A percentile compares a stretch with the other conserved stretches of the same genome.
Evolutionary conservation across 2,888 invertebrate species (phyloP).

Genomic region (Drosophila phalerata): DNA sequence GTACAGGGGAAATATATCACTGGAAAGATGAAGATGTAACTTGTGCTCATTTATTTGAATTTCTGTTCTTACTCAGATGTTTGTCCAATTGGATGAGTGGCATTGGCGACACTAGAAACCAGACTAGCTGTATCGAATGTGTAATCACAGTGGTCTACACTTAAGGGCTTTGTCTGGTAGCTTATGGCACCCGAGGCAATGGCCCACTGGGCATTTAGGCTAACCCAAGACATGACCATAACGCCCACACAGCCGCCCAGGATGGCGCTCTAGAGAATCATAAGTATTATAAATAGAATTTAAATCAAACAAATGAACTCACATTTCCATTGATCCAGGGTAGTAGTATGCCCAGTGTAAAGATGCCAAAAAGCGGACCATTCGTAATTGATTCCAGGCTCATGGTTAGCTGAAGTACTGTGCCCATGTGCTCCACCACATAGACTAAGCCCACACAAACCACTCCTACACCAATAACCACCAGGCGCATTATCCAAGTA

Average conservation of each 20-base stretch:
- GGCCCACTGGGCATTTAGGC: slow-evolving; percentile 88
- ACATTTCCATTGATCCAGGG: slow-evolving; percentile 90
- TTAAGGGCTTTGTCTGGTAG: slow-evolving; percentile 89
- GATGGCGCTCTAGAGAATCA: slow-evolving; percentile 86
- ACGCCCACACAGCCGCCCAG: slow-evolving; percentile 88
- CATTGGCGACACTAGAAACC: slow-evolving; percentile 59
- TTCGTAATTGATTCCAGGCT: slow-evolving; percentile 90
- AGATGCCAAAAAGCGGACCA: slow-evolving; percentile 89
- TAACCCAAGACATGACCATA: slow-evolving; percentile 88
- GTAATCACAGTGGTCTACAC: slow-evolving; percentile 88
- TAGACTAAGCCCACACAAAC: slow-evolving; percentile 90
- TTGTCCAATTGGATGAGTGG: slow-evolving; percentile 43
- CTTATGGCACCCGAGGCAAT: slow-evolving; percentile 88
- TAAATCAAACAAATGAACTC: slow-evolving; percentile 51
- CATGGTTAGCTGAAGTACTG: slow-evolving; percentile 89
- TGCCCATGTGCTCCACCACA: slow-evolving; percentile 91
- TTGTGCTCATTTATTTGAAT: neutral
- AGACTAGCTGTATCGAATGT: slow-evolving; percentile 86
- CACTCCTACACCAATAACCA: slow-evolving; percentile 90
- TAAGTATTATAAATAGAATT: neutral
- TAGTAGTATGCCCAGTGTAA: slow-evolving; percentile 89
- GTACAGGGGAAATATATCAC: slow-evolving; percentile 86
- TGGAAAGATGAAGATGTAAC: slow-evolving; percentile 40
- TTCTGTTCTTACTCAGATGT: slow-evolving; percentile 69
- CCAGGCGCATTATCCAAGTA: slow-evolving; percentile 89